Conservation (phyloP, 2,888 invertebrate genomes). For the Chironomus tentans region DNA sequence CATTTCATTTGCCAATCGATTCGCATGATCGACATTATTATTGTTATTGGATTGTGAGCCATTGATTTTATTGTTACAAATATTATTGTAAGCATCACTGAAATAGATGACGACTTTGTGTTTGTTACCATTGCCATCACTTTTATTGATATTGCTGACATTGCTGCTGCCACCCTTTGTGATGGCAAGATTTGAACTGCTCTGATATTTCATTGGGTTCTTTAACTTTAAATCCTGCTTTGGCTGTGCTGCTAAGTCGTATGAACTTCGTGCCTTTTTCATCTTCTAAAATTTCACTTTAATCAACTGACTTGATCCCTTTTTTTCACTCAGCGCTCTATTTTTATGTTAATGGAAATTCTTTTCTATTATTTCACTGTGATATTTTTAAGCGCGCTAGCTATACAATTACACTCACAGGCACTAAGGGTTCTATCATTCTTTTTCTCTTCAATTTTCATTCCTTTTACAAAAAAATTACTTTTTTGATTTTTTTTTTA, state of each 20-base stretch:
- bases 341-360: neutral
- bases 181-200: slow-evolving; percentile 8
- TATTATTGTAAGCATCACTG: slow-evolving; percentile 45
- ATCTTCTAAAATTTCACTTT: slow-evolving; percentile 2
- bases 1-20: slow-evolving; percentile 19
- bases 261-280: slow-evolving; percentile 25
- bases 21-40: slow-evolving; percentile 16
- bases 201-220: slow-evolving; percentile 26
- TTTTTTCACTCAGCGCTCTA: neutral
- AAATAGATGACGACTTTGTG: slow-evolving; percentile 68
- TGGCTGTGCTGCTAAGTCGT: slow-evolving; percentile 15
- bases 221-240: slow-evolving; percentile 21
- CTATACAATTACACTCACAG: neutral
- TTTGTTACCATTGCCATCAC: slow-evolving; percentile 31
- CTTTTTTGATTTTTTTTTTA: neutral
- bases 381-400: neutral
- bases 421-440: neutral
- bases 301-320: neutral
- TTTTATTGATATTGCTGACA: slow-evolving; percentile 1
- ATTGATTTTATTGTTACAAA: neutral
- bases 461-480: no score
- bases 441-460: neutral
- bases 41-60: neutral
- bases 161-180: neutral
- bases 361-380: neutral